Evolutionary conservation across 2,888 invertebrate genomes (phyloP), one percentile per base, ranked within the genome.

Genomic region (Junonia oenone): DNA sequence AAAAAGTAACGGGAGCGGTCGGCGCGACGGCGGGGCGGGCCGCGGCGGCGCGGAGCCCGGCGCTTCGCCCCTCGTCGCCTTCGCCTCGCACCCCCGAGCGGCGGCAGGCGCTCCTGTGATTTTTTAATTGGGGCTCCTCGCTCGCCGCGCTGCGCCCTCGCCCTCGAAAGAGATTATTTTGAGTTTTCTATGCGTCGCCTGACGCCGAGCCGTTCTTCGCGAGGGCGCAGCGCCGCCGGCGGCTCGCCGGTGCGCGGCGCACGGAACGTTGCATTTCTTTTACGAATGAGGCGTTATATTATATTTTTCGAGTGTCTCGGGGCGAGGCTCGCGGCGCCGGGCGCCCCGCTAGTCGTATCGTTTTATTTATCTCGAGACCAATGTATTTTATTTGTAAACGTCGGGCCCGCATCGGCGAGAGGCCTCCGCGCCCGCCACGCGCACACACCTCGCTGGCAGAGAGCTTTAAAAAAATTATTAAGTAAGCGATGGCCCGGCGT

Each of bases 361-460:
- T 82, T 83, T 83, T 83, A 85, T 86, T 87, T 85, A 82, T 78
- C 78, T 76, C 63, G 86, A 84, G 87, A 86, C 86, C 85, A 83
- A 88, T 83, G 81, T 83, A 81, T 84, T 84, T 84, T 76, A 78
- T 83, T 84, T 83, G 81, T 70, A 22, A 68, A 67, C 73, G 72
- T 56, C 65, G 67, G 55, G 68, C 65, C 59, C 68, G 72, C 71
- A 62, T 59, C 62, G 65, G 76, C 66, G 76, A 70, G 75, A 62
- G 75, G n/a, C 19, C 15, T 33, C 56, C 54, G 64, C 65, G 57
- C 65, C 14, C 38, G 26, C 35, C 67, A 55, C 49, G 68, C 63
- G 66, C 64, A 13, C 26, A 1, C 13, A 75, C 75, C 78, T 70
- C 75, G 66, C 74, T 69, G 64, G 56, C 58, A 65, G 73, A 78